Base-by-base conservation (phyloP, 2,797 vertebrate genomes). In the Chelmon rostratus region DNA sequence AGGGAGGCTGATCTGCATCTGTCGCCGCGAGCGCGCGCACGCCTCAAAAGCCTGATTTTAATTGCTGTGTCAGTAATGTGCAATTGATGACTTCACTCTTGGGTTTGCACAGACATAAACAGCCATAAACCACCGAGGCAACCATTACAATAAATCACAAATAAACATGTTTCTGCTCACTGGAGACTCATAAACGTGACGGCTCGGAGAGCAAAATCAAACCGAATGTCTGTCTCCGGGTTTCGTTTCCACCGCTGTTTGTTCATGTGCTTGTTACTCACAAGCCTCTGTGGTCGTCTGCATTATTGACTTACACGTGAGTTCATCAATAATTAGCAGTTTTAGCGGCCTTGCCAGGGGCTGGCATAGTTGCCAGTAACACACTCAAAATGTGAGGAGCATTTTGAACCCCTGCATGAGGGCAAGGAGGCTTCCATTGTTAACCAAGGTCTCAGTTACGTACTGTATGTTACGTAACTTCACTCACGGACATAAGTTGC, bases 311-410 rank as follows among this genome's bases (percentile, higher is more conserved):
- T 88, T 77, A 78, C 81, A 87, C 50, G 71, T n/a, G 71, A 82
- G 73, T 86, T 87, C 87, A 91, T 92, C 85, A 90, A 89, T 92
- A 89, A 91, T 92, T 90, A 90, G 89, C 68, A 44, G 80, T 80
- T 53, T 73, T 67, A 65, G 76, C 84, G 75, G 74, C 77, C 40
- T 83, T 31, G 79, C 86, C 83, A 87, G 57, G 65, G 83, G 78
- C 86, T 64, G 62, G 42, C 73, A 54, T 73, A 71, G 28, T 31
- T 78, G 63, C 77, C 64, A 67, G 56, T 61, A 76, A 83, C 53
- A 67, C 33, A 64, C 71, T 73, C 52, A 63, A 44, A 68, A 31
- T 73, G 64, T 53, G 52, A 82, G 78, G 16, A 47, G 61, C 56
- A 44, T 35, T 37, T 28, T 62, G 81, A 62, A 69, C 40, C 19